Evolutionary conservation across 2,113 vertebrate species (phyloP).

Genomic region (Orycteropus afer): DNA sequence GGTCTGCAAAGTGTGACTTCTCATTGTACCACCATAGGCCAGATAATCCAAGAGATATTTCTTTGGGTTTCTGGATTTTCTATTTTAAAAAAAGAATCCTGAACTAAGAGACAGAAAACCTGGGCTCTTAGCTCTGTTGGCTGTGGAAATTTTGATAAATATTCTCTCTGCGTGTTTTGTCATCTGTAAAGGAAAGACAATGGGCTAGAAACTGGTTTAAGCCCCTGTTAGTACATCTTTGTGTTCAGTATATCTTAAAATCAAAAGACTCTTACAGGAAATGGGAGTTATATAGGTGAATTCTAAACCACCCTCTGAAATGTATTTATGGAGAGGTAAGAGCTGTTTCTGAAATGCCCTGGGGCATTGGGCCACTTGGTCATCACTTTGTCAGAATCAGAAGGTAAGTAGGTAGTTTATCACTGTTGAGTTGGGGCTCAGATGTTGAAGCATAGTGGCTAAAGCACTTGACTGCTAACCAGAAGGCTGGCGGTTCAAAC

Average conservation of each 20-base stretch:
- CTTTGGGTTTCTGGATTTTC: not conserved
- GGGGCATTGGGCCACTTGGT: not conserved
- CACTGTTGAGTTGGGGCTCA: not conserved
- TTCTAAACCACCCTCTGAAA: not conserved
- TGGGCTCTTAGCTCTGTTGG: not conserved
- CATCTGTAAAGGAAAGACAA: constrained; percentile 35
- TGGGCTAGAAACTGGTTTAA: not conserved
- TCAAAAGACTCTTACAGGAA: not conserved
- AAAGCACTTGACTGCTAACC: too few relatives aligned
- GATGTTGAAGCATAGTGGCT: too few relatives aligned
- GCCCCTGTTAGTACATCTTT: not conserved
- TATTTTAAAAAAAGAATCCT: not conserved
- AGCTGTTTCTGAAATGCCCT: not conserved
- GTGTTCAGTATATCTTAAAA: not conserved
- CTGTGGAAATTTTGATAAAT: not conserved
- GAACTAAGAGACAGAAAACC: not conserved
- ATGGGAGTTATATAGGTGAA: not conserved
- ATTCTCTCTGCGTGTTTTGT: not conserved
- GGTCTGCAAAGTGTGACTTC: not conserved
- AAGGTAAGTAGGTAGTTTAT: not conserved
- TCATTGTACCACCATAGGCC: too few relatives aligned
- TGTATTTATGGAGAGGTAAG: not conserved
- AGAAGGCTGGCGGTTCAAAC: too few relatives aligned
- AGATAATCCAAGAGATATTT: not conserved
- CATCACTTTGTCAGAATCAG: not conserved